phyloP scores from a whole-genome alignment of 2,888 invertebrate genomes.

The Aleiodes leptofemur region DNA sequence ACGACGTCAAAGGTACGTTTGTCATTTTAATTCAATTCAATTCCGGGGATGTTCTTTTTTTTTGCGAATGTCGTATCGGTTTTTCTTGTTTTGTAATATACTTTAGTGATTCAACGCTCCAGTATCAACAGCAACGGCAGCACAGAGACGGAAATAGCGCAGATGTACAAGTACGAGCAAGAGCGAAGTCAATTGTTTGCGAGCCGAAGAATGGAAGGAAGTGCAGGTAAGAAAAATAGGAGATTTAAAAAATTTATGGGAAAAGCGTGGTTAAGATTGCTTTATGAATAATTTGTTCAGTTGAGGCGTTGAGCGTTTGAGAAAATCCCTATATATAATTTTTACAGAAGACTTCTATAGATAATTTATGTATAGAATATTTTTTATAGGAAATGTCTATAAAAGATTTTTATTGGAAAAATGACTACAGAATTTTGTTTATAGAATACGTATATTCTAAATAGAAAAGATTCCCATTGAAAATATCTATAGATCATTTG shows the following conservation, averaged over 20 bases:
- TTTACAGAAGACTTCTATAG: too few species aligned
- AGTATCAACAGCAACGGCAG: conserved; percentile 41
- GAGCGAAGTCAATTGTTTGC: conserved; percentile 34
- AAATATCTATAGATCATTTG: too few species aligned
- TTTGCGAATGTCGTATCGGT: conserved; percentile 32
- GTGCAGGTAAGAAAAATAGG: conserved; percentile 31
- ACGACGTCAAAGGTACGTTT: conserved; percentile 40
- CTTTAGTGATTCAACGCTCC: conserved; percentile 47
- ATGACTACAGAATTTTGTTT: too few species aligned
- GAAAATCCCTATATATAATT: too few species aligned
- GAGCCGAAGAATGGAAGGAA: conserved; percentile 21
- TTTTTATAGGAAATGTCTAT: too few species aligned
- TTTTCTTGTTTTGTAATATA: conserved; percentile 43
- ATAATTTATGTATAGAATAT: too few species aligned
- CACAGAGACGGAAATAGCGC: conserved; percentile 6
- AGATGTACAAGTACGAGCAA: conserved; percentile 34
- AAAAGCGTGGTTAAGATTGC: background rate
- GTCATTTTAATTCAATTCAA: background rate
- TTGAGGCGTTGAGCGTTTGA: too few species aligned
- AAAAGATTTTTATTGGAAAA: too few species aligned
- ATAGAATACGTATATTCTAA: too few species aligned
- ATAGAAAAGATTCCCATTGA: too few species aligned
- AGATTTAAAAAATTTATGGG: conserved; percentile 7
- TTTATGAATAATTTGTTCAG: conserved; percentile 15
- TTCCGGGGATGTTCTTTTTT: background rate